Percentiles rank a stretch among this genome's conserved stretches.
Conservation (phyloP, 2,797 vertebrate species). For the Catharus ustulatus region DNA sequence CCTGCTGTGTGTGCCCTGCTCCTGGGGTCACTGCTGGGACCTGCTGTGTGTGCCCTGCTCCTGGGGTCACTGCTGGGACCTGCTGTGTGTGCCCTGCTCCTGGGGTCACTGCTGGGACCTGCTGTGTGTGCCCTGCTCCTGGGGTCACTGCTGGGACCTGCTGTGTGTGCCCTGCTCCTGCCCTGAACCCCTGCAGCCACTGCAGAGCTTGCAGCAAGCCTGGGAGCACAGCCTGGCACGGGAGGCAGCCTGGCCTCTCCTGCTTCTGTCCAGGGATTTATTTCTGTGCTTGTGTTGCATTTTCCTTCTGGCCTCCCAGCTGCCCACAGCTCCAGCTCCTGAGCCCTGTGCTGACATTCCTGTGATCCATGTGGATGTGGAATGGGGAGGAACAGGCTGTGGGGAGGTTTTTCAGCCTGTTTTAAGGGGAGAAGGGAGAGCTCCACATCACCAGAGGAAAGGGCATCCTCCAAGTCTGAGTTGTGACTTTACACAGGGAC, state of each 20-base stretch:
- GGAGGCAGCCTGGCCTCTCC: neutral
- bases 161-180: accelerated
- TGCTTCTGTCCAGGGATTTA: neutral
- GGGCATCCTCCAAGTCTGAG: accelerated
- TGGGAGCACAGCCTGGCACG: accelerated
- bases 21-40: neutral
- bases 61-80: neutral
- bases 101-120: neutral
- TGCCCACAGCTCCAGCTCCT: neutral
- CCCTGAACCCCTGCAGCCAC: neutral
- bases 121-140: accelerated
- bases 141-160: neutral
- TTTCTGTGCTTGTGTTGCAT: neutral
- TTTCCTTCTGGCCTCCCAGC: neutral
- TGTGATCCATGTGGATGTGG: accelerated
- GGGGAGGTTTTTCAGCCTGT: accelerated
- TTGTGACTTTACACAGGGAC: neutral
- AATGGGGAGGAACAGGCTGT: neutral
- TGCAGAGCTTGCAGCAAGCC: neutral
- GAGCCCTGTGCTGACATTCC: neutral
- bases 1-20: accelerated
- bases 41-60: accelerated
- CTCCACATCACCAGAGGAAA: neutral
- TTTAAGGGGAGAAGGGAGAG: neutral
- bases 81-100: accelerated